Evolutionary conservation across 2,888 invertebrate species (phyloP).

Genomic region (Brenthis daphne): DNA sequence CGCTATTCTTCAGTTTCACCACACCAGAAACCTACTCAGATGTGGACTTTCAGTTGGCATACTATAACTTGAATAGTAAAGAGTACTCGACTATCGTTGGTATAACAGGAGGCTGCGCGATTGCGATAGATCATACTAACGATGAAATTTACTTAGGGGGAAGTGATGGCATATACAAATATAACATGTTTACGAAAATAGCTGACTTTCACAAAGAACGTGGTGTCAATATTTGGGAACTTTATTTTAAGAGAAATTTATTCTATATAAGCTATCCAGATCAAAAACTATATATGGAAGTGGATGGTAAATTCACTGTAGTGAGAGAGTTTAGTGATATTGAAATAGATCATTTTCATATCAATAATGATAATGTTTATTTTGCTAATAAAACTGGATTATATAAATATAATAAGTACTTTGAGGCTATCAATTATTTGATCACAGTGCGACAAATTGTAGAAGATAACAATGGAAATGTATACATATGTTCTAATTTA

Average conservation of each 20-base stretch:
- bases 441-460: conserved; percentile 59
- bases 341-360: conserved; percentile 61
- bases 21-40: conserved; percentile 55
- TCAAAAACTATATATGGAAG: conserved; percentile 58
- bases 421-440: conserved; percentile 49
- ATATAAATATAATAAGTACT: conserved; percentile 52
- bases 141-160: conserved; percentile 66
- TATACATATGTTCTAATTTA: conserved; percentile 59
- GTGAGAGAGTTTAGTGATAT: conserved; percentile 60
- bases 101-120: conserved; percentile 60
- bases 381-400: conserved; percentile 62
- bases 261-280: conserved; percentile 68
- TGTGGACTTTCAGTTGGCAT: conserved; percentile 60
- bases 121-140: conserved; percentile 57
- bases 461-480: conserved; percentile 58
- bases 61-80: conserved; percentile 51
- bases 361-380: conserved; percentile 48
- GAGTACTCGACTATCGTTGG: conserved; percentile 57
- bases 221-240: conserved; percentile 60
- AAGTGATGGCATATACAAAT: conserved; percentile 65
- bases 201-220: conserved; percentile 61
- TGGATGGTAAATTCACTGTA: conserved; percentile 55
- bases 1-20: conserved; percentile 60
- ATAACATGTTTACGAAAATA: conserved; percentile 57
- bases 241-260: conserved; percentile 57